These are phyloP conservation scores for Drosophila suboccidentalis DNA, from an alignment of 2,888 invertebrate species.

Conservation along the genomic window DNA sequence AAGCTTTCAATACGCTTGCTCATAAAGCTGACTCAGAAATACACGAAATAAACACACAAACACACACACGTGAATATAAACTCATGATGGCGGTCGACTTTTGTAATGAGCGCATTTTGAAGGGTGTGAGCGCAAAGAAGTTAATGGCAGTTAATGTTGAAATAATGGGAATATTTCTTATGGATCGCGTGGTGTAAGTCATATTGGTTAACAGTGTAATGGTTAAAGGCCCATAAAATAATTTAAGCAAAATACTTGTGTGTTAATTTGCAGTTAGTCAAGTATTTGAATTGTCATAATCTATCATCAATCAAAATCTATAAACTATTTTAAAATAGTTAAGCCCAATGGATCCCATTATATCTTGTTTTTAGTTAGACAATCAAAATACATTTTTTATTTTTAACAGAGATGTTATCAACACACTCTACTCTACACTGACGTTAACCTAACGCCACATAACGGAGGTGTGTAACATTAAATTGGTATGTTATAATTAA, in stretches of 20 bases:
- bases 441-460: neutral
- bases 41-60: neutral
- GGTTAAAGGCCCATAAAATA: neutral
- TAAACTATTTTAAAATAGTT: too few relatives aligned
- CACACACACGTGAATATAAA: slow-evolving; percentile 16
- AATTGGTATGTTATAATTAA: neutral
- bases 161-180: neutral
- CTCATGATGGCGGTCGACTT: slow-evolving; percentile 49
- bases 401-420: neutral
- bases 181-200: neutral
- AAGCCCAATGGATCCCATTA: too few relatives aligned
- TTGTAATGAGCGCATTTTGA: slow-evolving; percentile 46
- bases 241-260: neutral
- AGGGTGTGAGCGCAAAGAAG: slow-evolving; percentile 21
- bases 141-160: neutral
- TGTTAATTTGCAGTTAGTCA: neutral
- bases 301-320: too few relatives aligned
- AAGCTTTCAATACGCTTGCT: slow-evolving; percentile 52
- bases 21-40: slow-evolving; percentile 32
- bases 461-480: neutral
- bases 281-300: neutral
- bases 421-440: neutral
- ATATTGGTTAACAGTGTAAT: neutral
- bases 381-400: too few relatives aligned
- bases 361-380: too few relatives aligned